Conservation (phyloP, 1,140 invertebrate genomes). For the Calliopsis andreniformis region DNA sequence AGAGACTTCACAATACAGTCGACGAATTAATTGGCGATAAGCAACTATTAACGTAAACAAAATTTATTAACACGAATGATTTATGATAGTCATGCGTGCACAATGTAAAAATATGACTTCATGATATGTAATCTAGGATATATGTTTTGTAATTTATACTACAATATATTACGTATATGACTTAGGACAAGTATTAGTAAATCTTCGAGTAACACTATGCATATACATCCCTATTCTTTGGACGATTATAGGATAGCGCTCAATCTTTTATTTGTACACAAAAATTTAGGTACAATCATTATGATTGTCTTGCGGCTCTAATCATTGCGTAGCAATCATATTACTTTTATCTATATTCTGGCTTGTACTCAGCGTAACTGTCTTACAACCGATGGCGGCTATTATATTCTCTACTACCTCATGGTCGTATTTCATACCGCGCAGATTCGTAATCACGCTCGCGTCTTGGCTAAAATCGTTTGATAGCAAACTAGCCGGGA, state of each 20-base stretch:
- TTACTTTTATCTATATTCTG: constrained; percentile 70
- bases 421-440: constrained; percentile 72
- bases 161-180: constrained; percentile 29
- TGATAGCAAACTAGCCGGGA: constrained; percentile 68
- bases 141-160: constrained; percentile 10
- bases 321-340: constrained; percentile 71
- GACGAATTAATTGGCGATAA: neutral
- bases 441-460: constrained; percentile 76
- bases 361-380: constrained; percentile 57
- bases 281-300: constrained; percentile 37
- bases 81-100: neutral
- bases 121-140: neutral
- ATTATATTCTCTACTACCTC: constrained; percentile 74
- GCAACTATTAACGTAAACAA: neutral
- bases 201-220: neutral
- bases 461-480: constrained; percentile 67
- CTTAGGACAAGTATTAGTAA: neutral
- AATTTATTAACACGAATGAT: constrained; percentile 24
- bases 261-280: constrained; percentile 36
- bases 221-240: neutral
- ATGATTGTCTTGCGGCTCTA: constrained; percentile 15
- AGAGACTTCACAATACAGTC: neutral
- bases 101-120: constrained; percentile 12
- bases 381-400: constrained; percentile 74
- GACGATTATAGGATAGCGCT: neutral